Evolutionary conservation across 2,113 vertebrate genomes (phyloP).

Genomic region (Coreoperca whiteheadi): DNA sequence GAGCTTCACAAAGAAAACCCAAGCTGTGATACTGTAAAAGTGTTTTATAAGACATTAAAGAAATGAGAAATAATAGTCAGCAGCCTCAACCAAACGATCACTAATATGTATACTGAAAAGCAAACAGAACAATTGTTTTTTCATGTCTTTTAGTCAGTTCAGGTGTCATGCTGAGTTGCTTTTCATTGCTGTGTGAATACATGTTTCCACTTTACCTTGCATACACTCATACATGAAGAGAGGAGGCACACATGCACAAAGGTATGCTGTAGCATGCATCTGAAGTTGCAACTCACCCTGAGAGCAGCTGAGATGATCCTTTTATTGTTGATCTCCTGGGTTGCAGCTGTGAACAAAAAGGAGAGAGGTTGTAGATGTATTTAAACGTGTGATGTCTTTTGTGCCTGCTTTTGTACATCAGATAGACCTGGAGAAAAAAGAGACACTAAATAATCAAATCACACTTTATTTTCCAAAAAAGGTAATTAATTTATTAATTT

Average conservation of each 20-base stretch:
- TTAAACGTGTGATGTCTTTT: constrained; percentile 4
- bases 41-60: constrained; percentile 25
- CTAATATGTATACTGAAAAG: constrained; percentile 9
- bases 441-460: background rate
- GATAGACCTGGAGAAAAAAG: background rate
- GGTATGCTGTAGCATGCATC: background rate
- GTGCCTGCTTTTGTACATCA: background rate
- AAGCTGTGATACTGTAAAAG: constrained; percentile 5
- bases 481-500: background rate
- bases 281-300: constrained; percentile 54
- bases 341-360: constrained; percentile 51
- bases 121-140: background rate
- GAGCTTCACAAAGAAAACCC: constrained; percentile 13
- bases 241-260: background rate
- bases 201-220: constrained; percentile 16
- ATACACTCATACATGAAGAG: constrained; percentile 1
- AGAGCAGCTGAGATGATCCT: constrained; percentile 35
- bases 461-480: background rate
- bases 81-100: background rate
- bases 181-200: constrained; percentile 19
- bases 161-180: constrained; percentile 24
- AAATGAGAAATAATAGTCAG: background rate
- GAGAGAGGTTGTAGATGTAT: constrained; percentile 20
- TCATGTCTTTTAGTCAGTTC: background rate
- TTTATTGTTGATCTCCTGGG: constrained; percentile 20